Percentiles rank a stretch among this genome's conserved stretches.
Evolutionary conservation across 2,113 vertebrate genomes (phyloP).

Genomic region (Epinephelus moara): DNA sequence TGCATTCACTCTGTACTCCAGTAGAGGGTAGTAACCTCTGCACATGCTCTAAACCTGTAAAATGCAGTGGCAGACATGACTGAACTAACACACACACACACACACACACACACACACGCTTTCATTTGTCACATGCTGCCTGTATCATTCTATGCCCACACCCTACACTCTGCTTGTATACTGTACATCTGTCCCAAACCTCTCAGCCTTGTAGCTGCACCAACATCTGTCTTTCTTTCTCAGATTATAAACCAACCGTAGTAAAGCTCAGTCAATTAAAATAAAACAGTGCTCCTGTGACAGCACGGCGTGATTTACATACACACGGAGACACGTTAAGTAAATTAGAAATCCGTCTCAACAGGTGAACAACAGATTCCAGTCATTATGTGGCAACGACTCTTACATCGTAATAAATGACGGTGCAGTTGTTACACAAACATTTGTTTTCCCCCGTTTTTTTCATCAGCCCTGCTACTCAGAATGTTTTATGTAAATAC

Average conservation of each 20-base stretch:
- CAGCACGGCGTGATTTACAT: constrained; percentile 32
- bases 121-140: constrained; percentile 29
- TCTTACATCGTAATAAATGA: constrained; percentile 25
- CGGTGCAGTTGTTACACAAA: constrained; percentile 21
- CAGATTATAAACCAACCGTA: constrained; percentile 23
- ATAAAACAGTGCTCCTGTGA: constrained; percentile 14
- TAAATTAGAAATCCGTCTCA: constrained; percentile 27
- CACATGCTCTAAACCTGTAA: neutral
- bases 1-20: constrained; percentile 18
- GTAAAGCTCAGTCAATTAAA: constrained; percentile 12
- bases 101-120: neutral
- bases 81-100: constrained; percentile 2
- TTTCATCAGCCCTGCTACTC: constrained; percentile 38
- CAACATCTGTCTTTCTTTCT: constrained; percentile 29
- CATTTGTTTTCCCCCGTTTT: constrained; percentile 30
- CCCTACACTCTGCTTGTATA: constrained; percentile 47
- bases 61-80: neutral
- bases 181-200: constrained; percentile 48
- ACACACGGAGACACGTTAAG: neutral
- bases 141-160: constrained; percentile 8
- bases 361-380: constrained; percentile 20
- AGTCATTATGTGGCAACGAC: constrained; percentile 22
- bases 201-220: constrained; percentile 17
- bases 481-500: constrained; percentile 57
- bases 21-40: constrained; percentile 58